Conservation (phyloP, 1,140 invertebrate genomes). For the Drosophila kanapiae region DNA sequence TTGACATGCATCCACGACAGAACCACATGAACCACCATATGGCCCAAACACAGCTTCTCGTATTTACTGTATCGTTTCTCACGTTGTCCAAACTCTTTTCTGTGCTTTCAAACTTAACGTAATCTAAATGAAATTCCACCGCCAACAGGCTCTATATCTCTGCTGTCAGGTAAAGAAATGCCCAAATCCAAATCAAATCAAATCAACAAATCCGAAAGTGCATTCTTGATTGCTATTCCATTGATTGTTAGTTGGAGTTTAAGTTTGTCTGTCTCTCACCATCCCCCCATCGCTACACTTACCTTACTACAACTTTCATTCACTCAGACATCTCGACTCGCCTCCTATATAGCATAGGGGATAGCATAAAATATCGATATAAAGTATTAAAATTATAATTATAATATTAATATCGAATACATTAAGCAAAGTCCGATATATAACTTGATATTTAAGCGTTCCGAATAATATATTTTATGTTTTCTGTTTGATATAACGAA, state of each 20-base stretch:
- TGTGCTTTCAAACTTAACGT: conserved; percentile 57
- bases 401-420: no score
- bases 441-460: not conserved
- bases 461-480: no score
- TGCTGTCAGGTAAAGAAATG: conserved; percentile 77
- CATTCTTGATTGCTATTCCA: conserved; percentile 66
- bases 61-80: conserved; percentile 62
- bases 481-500: no score
- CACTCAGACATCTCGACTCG: conserved; percentile 27
- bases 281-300: conserved; percentile 14
- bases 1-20: conserved; percentile 61
- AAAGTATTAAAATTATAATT: no score
- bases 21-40: conserved; percentile 35
- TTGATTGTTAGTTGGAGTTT: conserved; percentile 80
- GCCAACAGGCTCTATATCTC: conserved; percentile 69
- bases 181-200: conserved; percentile 27
- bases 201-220: conserved; percentile 44
- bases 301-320: conserved; percentile 1
- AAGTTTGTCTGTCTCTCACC: conserved; percentile 73
- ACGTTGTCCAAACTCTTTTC: conserved; percentile 65
- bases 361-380: no score
- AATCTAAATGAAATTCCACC: conserved; percentile 48
- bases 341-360: not conserved
- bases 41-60: conserved; percentile 47
- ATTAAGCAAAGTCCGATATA: not conserved